Evolutionary conservation across 2,113 vertebrate species (phyloP).

Genomic region (Caranx ignobilis): DNA sequence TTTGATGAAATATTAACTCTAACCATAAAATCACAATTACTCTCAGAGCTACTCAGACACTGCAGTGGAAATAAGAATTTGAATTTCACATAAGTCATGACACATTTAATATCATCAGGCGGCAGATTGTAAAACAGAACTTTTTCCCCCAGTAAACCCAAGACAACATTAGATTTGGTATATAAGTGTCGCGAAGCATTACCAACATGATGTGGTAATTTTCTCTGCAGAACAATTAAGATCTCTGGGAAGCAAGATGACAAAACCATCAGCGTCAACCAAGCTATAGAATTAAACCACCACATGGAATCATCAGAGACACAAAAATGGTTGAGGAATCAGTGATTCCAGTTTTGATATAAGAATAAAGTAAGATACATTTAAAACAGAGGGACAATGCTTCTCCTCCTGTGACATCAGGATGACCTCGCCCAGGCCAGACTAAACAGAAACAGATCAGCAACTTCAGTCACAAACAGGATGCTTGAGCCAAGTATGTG

Average conservation of each 20-base stretch:
- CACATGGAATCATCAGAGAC: background rate
- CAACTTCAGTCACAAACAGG: slow-evolving; percentile 31
- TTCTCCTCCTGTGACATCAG: background rate
- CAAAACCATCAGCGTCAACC: slow-evolving; percentile 6
- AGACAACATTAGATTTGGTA: slow-evolving; percentile 45
- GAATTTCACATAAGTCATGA: slow-evolving; percentile 26
- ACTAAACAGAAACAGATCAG: slow-evolving; percentile 27
- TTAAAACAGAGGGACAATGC: background rate
- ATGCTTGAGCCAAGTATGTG: slow-evolving; percentile 10
- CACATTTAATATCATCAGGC: slow-evolving; percentile 43
- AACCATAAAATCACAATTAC: slow-evolving; percentile 29
- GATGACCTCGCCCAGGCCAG: background rate
- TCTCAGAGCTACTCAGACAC: slow-evolving; percentile 23
- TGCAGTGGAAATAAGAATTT: slow-evolving; percentile 21
- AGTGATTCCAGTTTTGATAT: background rate
- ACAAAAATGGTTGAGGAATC: background rate
- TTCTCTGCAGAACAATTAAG: slow-evolving; percentile 20
- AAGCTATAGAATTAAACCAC: slow-evolving; percentile 4
- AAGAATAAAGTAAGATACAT: background rate
- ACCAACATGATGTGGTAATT: slow-evolving; percentile 34
- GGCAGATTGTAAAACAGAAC: slow-evolving; percentile 34
- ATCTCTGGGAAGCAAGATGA: slow-evolving; percentile 19
- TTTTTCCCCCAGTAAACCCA: slow-evolving; percentile 19
- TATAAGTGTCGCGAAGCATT: slow-evolving; percentile 32
- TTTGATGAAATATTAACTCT: slow-evolving; percentile 9